Conservation (phyloP, 2,888 invertebrate genomes). For the Didymodactylos carnosus region DNA sequence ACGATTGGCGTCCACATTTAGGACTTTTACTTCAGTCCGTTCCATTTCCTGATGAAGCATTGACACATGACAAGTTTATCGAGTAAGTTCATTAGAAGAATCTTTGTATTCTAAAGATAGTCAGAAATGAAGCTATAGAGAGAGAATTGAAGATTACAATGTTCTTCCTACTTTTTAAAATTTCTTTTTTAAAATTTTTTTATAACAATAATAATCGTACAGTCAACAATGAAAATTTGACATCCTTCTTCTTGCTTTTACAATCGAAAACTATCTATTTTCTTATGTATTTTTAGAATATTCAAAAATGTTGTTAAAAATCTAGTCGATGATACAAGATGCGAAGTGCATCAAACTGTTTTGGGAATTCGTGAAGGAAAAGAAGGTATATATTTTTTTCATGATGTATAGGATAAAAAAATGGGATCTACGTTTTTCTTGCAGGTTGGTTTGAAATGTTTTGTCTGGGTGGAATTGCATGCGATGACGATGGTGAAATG, state of each 20-base stretch:
- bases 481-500: constrained; percentile 47
- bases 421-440: background rate
- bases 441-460: constrained; percentile 50
- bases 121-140: too few species aligned
- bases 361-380: constrained; percentile 49
- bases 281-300: constrained; percentile 21
- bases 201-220: too few species aligned
- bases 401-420: too few species aligned
- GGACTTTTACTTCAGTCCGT: constrained; percentile 56
- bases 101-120: too few species aligned
- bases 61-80: constrained; percentile 45
- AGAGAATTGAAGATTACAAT: too few species aligned
- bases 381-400: constrained; percentile 40
- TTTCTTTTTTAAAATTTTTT: too few species aligned
- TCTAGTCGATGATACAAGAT: constrained; percentile 47
- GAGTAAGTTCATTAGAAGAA: constrained; percentile 32
- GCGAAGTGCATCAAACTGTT: constrained; percentile 50
- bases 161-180: too few species aligned
- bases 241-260: too few species aligned
- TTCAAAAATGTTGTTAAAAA: constrained; percentile 41
- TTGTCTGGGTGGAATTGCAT: constrained; percentile 47
- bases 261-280: background rate
- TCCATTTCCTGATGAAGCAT: constrained; percentile 50
- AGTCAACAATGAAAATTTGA: too few species aligned
- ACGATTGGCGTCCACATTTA: constrained; percentile 54